Conservation (phyloP, 2,888 invertebrate species). For the Macrosoma leucophasiata region DNA sequence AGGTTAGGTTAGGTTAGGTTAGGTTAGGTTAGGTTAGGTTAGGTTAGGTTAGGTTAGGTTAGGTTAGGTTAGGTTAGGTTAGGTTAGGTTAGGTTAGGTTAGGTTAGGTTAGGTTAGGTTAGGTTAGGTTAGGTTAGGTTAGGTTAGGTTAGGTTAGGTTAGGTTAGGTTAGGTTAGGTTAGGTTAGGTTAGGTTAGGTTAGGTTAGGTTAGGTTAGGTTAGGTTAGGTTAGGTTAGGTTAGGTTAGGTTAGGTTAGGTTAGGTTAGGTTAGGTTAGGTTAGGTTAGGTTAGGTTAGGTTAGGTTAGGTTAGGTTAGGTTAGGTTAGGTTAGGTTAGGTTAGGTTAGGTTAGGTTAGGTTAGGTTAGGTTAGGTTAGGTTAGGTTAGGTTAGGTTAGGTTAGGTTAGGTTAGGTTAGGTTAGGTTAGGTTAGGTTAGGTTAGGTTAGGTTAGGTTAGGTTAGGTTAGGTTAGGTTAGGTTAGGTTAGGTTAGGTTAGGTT, state of each 20-base stretch:
- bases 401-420: constrained; percentile 22
- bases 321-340: constrained; percentile 13
- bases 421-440: constrained; percentile 20
- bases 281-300: constrained; percentile 13
- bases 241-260: constrained; percentile 17
- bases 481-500: constrained; percentile 21
- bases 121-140: constrained; percentile 15
- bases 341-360: constrained; percentile 18
- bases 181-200: constrained; percentile 17
- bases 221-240: constrained; percentile 12
- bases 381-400: constrained; percentile 22
- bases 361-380: constrained; percentile 21
- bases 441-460: constrained; percentile 21
- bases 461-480: constrained; percentile 20
- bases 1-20: constrained; percentile 19
- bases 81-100: constrained; percentile 9
- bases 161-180: constrained; percentile 17
- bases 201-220: constrained; percentile 15
- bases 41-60: constrained; percentile 19
- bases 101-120: constrained; percentile 15
- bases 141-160: constrained; percentile 16
- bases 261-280: constrained; percentile 14
- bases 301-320: constrained; percentile 14
- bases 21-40: constrained; percentile 22
- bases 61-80: constrained; percentile 13